Conservation (phyloP, 2,113 vertebrate genomes). For the Cebidichthys violaceus region DNA sequence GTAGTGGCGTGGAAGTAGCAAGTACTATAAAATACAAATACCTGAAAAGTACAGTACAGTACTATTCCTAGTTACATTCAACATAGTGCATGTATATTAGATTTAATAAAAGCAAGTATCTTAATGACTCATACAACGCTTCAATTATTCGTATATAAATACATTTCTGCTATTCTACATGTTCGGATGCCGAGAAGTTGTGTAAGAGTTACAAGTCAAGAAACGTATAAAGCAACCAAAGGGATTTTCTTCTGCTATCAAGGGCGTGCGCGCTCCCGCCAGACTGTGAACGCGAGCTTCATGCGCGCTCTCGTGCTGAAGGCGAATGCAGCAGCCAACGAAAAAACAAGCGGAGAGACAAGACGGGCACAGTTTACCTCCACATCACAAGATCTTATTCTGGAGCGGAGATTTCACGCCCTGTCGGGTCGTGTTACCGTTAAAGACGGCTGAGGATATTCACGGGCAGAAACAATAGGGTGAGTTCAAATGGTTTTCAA, state of each 20-base stretch:
- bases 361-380: conserved; percentile 68
- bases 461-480: conserved; percentile 69
- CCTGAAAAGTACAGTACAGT: not conserved
- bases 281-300: conserved; percentile 64
- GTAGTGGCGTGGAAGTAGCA: not conserved
- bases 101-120: not conserved
- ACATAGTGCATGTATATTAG: not conserved
- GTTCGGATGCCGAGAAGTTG: not conserved
- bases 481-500: conserved; percentile 64
- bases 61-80: not conserved
- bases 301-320: conserved; percentile 75
- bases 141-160: not conserved
- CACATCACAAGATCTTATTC: conserved; percentile 66
- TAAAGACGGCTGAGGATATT: conserved; percentile 54
- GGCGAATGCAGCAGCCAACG: conserved; percentile 77
- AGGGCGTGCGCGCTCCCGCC: conserved; percentile 77
- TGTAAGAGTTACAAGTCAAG: conserved; percentile 38
- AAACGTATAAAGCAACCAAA: not conserved
- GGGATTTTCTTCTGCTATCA: conserved; percentile 29
- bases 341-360: conserved; percentile 78
- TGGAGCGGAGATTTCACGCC: conserved; percentile 69
- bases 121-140: not conserved
- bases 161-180: not conserved
- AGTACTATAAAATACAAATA: not conserved
- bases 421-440: conserved; percentile 63